Conservation (phyloP, 2,888 invertebrate genomes). For the Chrysomela aeneicollis region DNA sequence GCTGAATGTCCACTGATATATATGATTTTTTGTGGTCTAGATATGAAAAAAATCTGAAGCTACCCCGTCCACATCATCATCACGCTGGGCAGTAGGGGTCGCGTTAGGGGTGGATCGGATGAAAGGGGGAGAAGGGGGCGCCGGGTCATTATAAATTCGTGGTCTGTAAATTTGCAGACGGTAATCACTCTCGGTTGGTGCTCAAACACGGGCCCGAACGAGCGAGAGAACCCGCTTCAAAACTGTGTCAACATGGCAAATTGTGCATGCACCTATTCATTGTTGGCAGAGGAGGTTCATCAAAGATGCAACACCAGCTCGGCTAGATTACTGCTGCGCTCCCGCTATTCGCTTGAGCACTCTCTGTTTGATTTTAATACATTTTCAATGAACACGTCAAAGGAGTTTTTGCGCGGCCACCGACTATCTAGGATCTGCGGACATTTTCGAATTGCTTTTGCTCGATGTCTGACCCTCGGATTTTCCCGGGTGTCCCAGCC, state of each 20-base stretch:
- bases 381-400: conserved; percentile 61
- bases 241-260: conserved; percentile 63
- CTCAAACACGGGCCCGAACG: conserved; percentile 43
- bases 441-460: conserved; percentile 33
- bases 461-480: conserved; percentile 41
- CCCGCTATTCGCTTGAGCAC: conserved; percentile 30
- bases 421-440: conserved; percentile 43
- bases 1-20: no score
- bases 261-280: conserved; percentile 61
- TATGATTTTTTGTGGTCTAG: no score
- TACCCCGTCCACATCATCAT: no score
- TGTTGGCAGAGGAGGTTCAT: conserved; percentile 56
- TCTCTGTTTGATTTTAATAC: conserved; percentile 61
- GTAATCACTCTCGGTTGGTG: conserved; percentile 18
- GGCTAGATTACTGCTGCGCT: conserved; percentile 43
- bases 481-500: conserved; percentile 8
- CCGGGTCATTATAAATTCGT: conserved; percentile 52
- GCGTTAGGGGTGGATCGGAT: no score
- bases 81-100: no score
- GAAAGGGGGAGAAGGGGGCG: not conserved
- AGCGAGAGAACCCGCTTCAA: conserved; percentile 53
- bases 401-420: conserved; percentile 49
- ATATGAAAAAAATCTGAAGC: no score
- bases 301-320: conserved; percentile 60
- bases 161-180: conserved; percentile 51